Conservation (phyloP, 2,888 invertebrate genomes). For the Phrixothrix hirtus region DNA sequence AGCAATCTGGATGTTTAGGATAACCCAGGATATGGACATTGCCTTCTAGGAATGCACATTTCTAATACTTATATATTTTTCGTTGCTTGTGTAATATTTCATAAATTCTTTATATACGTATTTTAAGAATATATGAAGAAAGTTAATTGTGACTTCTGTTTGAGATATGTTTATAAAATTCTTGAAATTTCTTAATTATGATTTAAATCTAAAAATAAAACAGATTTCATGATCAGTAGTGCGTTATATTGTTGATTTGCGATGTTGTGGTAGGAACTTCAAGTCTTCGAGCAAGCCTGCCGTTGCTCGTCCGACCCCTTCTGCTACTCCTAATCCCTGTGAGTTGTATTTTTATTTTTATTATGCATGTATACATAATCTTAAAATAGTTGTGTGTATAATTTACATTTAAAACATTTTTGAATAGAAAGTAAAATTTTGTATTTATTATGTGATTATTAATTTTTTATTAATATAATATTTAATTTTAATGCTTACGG, state of each 20-base stretch:
- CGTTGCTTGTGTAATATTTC: constrained; percentile 5
- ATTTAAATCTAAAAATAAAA: too few relatives aligned
- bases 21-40: constrained; percentile 12
- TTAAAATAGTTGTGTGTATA: too few relatives aligned
- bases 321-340: constrained; percentile 55
- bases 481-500: constrained; percentile 38
- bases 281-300: constrained; percentile 61
- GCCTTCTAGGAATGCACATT: constrained; percentile 14
- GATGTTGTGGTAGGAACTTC: constrained; percentile 62
- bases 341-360: constrained; percentile 46
- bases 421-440: too few relatives aligned
- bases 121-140: neutral
- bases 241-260: constrained; percentile 43
- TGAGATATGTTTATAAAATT: too few relatives aligned
- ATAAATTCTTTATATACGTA: neutral
- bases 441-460: too few relatives aligned
- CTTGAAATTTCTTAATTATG: too few relatives aligned
- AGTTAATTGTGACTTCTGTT: neutral
- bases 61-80: constrained; percentile 6
- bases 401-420: too few relatives aligned
- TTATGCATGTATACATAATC: neutral
- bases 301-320: constrained; percentile 55
- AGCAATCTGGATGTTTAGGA: constrained; percentile 13
- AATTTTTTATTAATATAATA: constrained; percentile 7
- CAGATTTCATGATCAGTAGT: constrained; percentile 24